A percentile compares a stretch with the other conserved stretches of the same genome.
Evolutionary conservation across 2,888 invertebrate genomes (phyloP).

Genomic region (Mycalesis mineus): DNA sequence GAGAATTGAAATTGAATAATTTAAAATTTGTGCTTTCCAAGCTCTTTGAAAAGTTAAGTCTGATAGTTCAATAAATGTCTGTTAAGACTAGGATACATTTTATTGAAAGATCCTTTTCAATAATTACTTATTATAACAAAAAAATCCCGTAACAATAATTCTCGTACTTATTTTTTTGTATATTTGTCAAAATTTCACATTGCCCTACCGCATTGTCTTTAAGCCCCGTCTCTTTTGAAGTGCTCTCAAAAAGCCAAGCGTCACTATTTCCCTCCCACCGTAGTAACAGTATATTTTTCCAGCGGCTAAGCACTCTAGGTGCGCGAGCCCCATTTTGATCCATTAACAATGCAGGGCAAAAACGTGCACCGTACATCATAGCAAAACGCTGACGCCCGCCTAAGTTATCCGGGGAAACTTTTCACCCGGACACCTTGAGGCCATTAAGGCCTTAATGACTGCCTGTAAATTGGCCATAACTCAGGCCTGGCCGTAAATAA

Average conservation of each 20-base stretch:
- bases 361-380: slow-evolving; percentile 32
- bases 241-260: slow-evolving; percentile 1
- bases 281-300: neutral
- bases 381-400: slow-evolving; percentile 54
- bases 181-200: too few species aligned
- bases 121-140: too few species aligned
- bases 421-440: slow-evolving; percentile 69
- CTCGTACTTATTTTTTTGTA: too few species aligned
- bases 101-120: too few species aligned
- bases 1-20: too few species aligned
- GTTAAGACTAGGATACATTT: too few species aligned
- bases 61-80: too few species aligned
- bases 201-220: neutral
- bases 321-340: slow-evolving; percentile 10
- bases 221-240: neutral
- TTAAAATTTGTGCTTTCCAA: too few species aligned
- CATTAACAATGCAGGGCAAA: slow-evolving; percentile 29
- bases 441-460: slow-evolving; percentile 77
- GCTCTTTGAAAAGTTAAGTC: too few species aligned
- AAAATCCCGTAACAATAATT: too few species aligned
- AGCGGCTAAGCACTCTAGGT: slow-evolving; percentile 10
- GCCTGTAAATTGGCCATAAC: slow-evolving; percentile 77
- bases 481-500: slow-evolving; percentile 73
- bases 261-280: neutral
- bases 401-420: slow-evolving; percentile 56